These are phyloP conservation scores for Indri indri DNA, from an alignment of 2,113 vertebrate genomes.

Conservation along the genomic window DNA sequence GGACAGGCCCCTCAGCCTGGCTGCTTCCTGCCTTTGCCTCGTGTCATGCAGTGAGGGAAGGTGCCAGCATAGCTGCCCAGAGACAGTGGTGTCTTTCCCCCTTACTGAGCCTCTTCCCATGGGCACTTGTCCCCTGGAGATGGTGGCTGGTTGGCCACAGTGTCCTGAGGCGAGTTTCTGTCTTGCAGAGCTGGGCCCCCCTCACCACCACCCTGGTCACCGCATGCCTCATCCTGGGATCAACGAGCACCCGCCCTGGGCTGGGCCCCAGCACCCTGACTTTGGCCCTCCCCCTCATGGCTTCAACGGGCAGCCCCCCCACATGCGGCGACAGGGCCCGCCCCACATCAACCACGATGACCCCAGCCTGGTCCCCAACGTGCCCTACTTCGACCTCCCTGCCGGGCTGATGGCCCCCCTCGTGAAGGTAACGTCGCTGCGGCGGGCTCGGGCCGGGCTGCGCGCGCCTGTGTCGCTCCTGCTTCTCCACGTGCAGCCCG, in stretches of 20 bases:
- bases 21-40: neutral
- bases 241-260: constrained; percentile 96
- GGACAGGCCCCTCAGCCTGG: neutral
- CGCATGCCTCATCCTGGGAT: constrained; percentile 95
- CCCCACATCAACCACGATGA: constrained; percentile 94
- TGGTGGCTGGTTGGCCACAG: fast-evolving
- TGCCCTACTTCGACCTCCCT: constrained; percentile 98
- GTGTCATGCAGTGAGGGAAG: neutral
- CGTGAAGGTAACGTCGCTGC: constrained; percentile 88
- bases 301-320: constrained; percentile 97
- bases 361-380: constrained; percentile 97
- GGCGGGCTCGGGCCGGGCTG: neutral
- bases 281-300: constrained; percentile 95
- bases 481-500: neutral
- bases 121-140: neutral
- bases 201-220: constrained; percentile 95
- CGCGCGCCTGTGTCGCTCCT: no score
- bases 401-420: constrained; percentile 98
- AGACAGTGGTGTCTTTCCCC: neutral
- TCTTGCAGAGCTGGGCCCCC: constrained; percentile 94
- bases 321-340: constrained; percentile 93
- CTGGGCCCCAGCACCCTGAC: constrained; percentile 93
- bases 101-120: neutral
- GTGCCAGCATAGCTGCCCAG: neutral
- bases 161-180: constrained; percentile 14